Conservation (phyloP, 2,113 vertebrate genomes). For the Montifringilla adamsi region DNA sequence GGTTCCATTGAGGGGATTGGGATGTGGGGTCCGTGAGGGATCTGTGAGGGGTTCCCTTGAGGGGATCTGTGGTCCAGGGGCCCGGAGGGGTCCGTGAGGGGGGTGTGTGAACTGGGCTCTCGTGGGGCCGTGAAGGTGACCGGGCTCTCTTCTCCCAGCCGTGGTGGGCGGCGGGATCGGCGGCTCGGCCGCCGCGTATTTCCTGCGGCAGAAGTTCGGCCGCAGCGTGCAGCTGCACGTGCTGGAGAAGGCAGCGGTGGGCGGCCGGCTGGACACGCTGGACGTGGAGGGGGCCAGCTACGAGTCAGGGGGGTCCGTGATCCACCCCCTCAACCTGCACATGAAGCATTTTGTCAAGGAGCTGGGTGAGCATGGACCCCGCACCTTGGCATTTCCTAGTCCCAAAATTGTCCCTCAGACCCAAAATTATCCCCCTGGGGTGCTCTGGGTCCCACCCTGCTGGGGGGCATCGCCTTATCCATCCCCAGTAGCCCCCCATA, state of each 20-base stretch:
- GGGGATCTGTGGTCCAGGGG: too few relatives aligned
- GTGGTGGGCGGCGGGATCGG: conserved; percentile 90
- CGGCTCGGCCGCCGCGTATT: conserved; percentile 83
- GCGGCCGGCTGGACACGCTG: conserved; percentile 83
- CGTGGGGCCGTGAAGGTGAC: background rate
- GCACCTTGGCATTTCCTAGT: accelerated
- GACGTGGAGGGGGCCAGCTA: conserved; percentile 77
- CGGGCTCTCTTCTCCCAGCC: conserved; percentile 60
- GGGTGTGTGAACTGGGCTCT: too few relatives aligned
- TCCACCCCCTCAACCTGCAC: conserved; percentile 92
- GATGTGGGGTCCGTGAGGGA: too few relatives aligned
- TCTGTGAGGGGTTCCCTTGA: too few relatives aligned
- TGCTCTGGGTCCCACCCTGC: background rate
- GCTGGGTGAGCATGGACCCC: conserved; percentile 73
- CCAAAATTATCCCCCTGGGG: background rate
- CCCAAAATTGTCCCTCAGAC: background rate
- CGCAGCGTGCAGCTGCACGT: conserved; percentile 80
- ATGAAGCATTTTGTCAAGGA: conserved; percentile 92
- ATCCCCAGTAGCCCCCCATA: background rate
- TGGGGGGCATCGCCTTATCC: background rate
- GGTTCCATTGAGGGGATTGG: too few relatives aligned
- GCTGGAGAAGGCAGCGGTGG: conserved; percentile 80
- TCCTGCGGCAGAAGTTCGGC: conserved; percentile 89
- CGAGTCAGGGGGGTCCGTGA: conserved; percentile 82
- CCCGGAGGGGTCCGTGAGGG: too few relatives aligned